A percentile compares a stretch with the other conserved stretches of the same genome.
These are phyloP conservation scores for Lophius piscatorius DNA, from an alignment of 2,113 vertebrate genomes.

Conservation along the genomic window DNA sequence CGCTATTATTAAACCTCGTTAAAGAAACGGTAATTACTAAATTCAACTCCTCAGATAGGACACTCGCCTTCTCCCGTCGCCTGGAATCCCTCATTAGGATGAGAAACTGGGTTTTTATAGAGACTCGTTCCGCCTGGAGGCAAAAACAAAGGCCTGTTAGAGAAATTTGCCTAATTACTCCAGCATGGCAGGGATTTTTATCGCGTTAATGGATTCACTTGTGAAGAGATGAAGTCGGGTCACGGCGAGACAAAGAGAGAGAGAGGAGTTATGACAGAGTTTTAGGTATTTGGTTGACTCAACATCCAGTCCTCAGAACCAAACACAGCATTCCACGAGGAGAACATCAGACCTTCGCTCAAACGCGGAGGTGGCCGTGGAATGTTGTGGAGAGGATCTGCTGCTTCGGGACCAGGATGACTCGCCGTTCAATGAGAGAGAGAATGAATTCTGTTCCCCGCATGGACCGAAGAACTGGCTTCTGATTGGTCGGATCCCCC, in stretches of 20 bases:
- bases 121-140: conserved; percentile 61
- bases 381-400: too few species aligned
- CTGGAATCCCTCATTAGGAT: conserved; percentile 56
- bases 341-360: too few species aligned
- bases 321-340: too few species aligned
- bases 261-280: background rate
- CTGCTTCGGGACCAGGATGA: too few species aligned
- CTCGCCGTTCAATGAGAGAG: too few species aligned
- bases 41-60: conserved; percentile 40
- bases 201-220: conserved; percentile 45
- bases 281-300: background rate
- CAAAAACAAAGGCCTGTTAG: conserved; percentile 52
- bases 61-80: conserved; percentile 41
- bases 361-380: too few species aligned
- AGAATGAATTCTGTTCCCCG: too few species aligned
- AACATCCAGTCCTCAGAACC: background rate
- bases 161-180: conserved; percentile 61
- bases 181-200: conserved; percentile 41
- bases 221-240: conserved; percentile 46
- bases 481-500: too few species aligned
- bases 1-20: conserved; percentile 61
- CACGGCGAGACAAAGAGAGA: conserved; percentile 18
- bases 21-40: conserved; percentile 61
- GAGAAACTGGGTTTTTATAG: conserved; percentile 67
- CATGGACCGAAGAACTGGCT: too few species aligned